A percentile compares a stretch with the other conserved stretches of the same genome.
phyloP scores from a whole-genome alignment of 2,888 invertebrate genomes.

The Copidosoma aretas region DNA sequence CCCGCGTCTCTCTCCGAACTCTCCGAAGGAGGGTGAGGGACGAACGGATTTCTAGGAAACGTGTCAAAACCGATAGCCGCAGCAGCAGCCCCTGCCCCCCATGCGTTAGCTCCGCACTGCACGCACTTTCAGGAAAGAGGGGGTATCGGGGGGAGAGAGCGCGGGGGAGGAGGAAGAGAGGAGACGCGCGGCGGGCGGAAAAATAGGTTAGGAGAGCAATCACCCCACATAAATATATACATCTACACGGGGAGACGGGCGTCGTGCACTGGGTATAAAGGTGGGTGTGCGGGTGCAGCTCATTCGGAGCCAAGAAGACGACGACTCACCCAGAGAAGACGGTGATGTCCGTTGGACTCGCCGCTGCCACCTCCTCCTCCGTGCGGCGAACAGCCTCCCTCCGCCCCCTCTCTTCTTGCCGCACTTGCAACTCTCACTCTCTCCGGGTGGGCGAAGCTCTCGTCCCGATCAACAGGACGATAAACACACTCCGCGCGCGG shows the following conservation, averaged over 20 bases:
- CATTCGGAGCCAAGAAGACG: no score
- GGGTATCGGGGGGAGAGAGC: no score
- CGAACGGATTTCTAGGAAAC: slow-evolving; percentile 12
- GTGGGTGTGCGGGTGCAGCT: no score
- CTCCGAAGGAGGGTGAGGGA: slow-evolving; percentile 1
- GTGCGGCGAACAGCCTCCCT: slow-evolving; percentile 38
- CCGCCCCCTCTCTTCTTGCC: neutral
- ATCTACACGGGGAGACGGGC: neutral
- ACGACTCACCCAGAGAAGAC: neutral
- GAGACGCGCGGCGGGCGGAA: neutral
- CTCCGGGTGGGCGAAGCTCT: no score
- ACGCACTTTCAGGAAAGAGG: neutral
- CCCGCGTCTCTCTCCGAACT: neutral
- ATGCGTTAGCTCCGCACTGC: neutral
- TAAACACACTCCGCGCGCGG: no score
- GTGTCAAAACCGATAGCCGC: slow-evolving; percentile 12
- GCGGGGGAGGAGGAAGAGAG: neutral
- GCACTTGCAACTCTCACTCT: neutral
- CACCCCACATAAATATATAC: no score
- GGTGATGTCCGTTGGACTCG: no score
- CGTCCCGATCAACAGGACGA: no score
- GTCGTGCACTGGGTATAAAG: neutral
- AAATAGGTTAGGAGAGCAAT: neutral
- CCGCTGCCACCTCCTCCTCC: slow-evolving; percentile 21
- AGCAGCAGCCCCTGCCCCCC: neutral